Conservation (phyloP, 2,888 invertebrate genomes). For the Leptarthrus brevirostris region DNA sequence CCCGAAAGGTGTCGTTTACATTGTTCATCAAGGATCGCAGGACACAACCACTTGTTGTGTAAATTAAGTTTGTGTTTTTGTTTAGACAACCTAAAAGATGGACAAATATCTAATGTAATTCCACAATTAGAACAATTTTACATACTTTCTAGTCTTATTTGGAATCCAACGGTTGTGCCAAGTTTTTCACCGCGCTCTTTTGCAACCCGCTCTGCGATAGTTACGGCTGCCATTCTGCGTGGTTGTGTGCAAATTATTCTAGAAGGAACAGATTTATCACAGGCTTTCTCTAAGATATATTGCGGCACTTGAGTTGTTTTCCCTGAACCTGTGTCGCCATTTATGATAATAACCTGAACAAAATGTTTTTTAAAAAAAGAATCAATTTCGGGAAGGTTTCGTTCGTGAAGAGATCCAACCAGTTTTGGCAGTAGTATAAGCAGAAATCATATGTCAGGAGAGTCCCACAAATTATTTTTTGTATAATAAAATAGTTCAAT, state of each 20-base stretch:
- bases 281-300: conserved; percentile 84
- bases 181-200: conserved; percentile 77
- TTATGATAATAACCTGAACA: conserved; percentile 76
- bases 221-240: conserved; percentile 87
- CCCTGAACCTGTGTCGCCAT: conserved; percentile 91
- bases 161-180: conserved; percentile 84
- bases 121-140: neutral
- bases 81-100: conserved; percentile 58
- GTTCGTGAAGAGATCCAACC: no score
- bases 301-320: conserved; percentile 98
- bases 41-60: conserved; percentile 65
- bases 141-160: conserved; percentile 86
- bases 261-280: conserved; percentile 72
- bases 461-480: no score
- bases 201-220: conserved; percentile 86
- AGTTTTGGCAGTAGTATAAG: no score
- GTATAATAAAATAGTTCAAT: neutral
- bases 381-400: no score
- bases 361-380: no score
- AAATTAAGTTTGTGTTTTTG: conserved; percentile 60
- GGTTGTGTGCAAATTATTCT: conserved; percentile 95
- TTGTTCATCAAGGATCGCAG: conserved; percentile 88
- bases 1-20: conserved; percentile 62
- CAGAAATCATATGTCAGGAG: no score
- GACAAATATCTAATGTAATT: neutral